Percentiles rank a stretch among this genome's conserved stretches.
phyloP scores from a whole-genome alignment of 1,140 invertebrate species.

The Tetramorium simillimum region DNA sequence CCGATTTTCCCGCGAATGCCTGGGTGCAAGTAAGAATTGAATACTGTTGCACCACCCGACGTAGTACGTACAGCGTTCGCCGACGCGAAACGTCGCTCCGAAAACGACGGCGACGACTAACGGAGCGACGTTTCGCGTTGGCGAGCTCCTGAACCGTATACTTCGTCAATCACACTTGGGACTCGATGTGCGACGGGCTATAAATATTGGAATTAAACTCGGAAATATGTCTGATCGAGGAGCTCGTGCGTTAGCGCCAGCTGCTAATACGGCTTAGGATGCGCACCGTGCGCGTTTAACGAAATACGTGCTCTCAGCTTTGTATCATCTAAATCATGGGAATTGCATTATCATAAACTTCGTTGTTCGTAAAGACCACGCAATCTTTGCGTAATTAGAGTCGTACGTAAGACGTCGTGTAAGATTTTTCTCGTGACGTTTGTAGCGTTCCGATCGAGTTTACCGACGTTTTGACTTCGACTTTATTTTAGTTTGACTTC shows the following conservation, averaged over 20 bases:
- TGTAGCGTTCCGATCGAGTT: neutral
- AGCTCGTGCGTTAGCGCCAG: slow-evolving; percentile 15
- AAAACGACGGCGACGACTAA: slow-evolving; percentile 47
- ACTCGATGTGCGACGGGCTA: neutral
- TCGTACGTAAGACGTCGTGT: neutral
- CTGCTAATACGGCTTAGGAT: slow-evolving; percentile 2
- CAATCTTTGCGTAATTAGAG: neutral
- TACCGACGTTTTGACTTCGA: neutral
- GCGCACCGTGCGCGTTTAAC: neutral
- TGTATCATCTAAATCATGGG: slow-evolving; percentile 17
- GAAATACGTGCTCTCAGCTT: slow-evolving; percentile 8
- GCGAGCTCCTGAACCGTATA: neutral
- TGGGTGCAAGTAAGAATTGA: slow-evolving; percentile 57
- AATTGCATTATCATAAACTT: slow-evolving; percentile 24
- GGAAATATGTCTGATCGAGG: slow-evolving; percentile 10
- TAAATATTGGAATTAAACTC: slow-evolving; percentile 3
- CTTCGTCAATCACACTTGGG: neutral
- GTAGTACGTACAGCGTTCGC: neutral
- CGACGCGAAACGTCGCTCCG: slow-evolving; percentile 19
- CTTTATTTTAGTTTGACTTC: neutral
- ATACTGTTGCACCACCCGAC: slow-evolving; percentile 60
- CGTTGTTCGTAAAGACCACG: slow-evolving; percentile 12
- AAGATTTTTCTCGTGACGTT: neutral
- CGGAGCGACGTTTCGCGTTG: too few relatives aligned
- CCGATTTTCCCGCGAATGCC: slow-evolving; percentile 69